Percentiles rank a stretch among this genome's conserved stretches.
Conservation (phyloP, 2,797 vertebrate species). For the Acestrorhynchus altus region DNA sequence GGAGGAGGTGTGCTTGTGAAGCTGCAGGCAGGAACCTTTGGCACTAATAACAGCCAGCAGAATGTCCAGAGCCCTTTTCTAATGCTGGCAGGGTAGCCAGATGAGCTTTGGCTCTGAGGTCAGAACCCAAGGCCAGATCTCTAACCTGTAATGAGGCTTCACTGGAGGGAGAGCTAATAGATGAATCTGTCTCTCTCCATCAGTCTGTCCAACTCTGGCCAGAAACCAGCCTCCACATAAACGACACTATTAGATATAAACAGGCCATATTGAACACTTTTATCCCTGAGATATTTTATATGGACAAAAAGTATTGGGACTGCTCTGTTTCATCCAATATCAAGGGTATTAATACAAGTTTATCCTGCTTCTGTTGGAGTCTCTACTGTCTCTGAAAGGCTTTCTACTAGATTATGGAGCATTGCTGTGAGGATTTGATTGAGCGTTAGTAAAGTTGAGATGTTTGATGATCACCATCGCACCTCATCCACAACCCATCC, state of each 20-base stretch:
- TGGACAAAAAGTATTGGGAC: too few relatives aligned
- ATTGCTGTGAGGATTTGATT: too few relatives aligned
- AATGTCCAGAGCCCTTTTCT: neutral
- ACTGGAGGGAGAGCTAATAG: slow-evolving; percentile 37
- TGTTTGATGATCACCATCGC: too few relatives aligned
- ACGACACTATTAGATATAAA: slow-evolving; percentile 22
- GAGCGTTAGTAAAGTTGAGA: too few relatives aligned
- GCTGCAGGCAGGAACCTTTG: slow-evolving; percentile 30
- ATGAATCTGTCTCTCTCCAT: slow-evolving; percentile 1
- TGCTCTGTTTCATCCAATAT: too few relatives aligned
- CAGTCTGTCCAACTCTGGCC: slow-evolving; percentile 13
- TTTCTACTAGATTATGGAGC: too few relatives aligned
- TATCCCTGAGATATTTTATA: too few relatives aligned
- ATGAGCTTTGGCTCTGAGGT: slow-evolving; percentile 69
- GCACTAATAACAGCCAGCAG: slow-evolving; percentile 29
- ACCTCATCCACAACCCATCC: too few relatives aligned
- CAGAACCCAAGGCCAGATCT: slow-evolving; percentile 65
- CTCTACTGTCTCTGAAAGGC: too few relatives aligned
- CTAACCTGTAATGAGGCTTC: slow-evolving; percentile 62
- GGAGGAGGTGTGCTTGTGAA: slow-evolving; percentile 34
- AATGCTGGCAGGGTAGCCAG: slow-evolving; percentile 56
- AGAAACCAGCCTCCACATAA: slow-evolving; percentile 23
- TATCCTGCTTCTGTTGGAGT: too few relatives aligned
- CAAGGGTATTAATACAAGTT: too few relatives aligned
- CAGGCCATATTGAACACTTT: neutral